Evolutionary conservation across 2,888 invertebrate species (phyloP), one percentile per base, ranked within the genome.

Genomic region (Habroteleia sp.): DNA sequence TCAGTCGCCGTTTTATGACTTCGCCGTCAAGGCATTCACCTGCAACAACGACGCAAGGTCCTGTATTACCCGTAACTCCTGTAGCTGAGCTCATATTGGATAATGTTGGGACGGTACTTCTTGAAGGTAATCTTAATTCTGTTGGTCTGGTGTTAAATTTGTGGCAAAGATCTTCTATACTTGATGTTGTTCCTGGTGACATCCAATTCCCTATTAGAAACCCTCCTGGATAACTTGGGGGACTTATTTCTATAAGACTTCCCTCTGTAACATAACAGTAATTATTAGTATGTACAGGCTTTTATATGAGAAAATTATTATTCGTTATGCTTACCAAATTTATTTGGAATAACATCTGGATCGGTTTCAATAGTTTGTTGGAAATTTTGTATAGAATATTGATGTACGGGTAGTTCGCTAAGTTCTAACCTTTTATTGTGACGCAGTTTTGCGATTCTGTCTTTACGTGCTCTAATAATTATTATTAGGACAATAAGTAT

Each of bases 1-100:
- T 94, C 76, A 96, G 92, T 85, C 95, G 93, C 89, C 95, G 95
- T 89, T 95, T 96, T 89, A 96, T 95, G 84, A 95, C 95, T 88
- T 94, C 93, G 62, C 95, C 95, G 89, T 95, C 95, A 84, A 94
- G 92, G 83, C 87, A 87, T 82, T 91, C 91, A 75, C 90, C 87
- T 4, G 87, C 87, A 16, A 87, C 85, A 56, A 87, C 81, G 52
- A 87, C 88, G 20, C 87, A 86, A 16, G 84, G 86, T 33, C 84
- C 85, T 35, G 82, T 79, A 13, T 82, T 84, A 3, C 83, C 82
- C 50, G 84, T 80, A 35, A 85, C 80, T 10, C 81, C 82, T 25
- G 81, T 79, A 42, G 80, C 62, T 23, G 79, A 52, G 14, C 48
- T 80, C 23, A 82, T 74, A 68, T 75, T 79, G 20, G 82, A 81